A percentile compares a stretch with the other conserved stretches of the same genome.
Conservation (phyloP, 2,113 vertebrate species). For the Lasiurus cinereus region DNA sequence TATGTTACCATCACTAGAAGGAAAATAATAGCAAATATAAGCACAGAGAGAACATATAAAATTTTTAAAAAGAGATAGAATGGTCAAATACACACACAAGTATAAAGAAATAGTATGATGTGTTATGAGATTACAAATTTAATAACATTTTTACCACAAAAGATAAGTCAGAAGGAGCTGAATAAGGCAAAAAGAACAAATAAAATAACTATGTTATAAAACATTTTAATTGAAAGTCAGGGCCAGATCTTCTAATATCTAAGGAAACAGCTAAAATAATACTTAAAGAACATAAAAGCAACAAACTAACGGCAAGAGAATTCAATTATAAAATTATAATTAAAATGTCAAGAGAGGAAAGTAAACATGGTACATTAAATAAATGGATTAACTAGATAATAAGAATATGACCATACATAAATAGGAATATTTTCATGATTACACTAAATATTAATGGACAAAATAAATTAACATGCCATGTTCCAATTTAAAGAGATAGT, state of each 20-base stretch:
- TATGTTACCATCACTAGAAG: neutral
- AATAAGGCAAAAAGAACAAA: neutral
- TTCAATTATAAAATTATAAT: neutral
- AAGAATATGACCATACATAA: neutral
- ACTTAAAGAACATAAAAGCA: neutral
- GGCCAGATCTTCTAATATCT: neutral
- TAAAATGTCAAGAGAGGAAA: neutral
- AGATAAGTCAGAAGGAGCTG: neutral
- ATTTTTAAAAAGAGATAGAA: neutral
- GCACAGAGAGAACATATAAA: neutral
- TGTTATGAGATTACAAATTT: neutral
- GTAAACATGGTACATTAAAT: neutral
- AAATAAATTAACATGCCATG: neutral
- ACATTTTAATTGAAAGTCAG: neutral
- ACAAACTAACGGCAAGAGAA: neutral
- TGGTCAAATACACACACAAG: neutral
- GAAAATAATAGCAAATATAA: neutral
- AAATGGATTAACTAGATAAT: neutral
- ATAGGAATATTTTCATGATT: neutral
- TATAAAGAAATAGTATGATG: neutral
- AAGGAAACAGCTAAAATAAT: neutral
- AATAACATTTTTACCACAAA: neutral
- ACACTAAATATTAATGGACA: neutral
- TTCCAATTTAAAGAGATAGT: neutral
- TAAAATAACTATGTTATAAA: neutral